Conservation (phyloP, 2,113 vertebrate species). For the Centropus unirufus region DNA sequence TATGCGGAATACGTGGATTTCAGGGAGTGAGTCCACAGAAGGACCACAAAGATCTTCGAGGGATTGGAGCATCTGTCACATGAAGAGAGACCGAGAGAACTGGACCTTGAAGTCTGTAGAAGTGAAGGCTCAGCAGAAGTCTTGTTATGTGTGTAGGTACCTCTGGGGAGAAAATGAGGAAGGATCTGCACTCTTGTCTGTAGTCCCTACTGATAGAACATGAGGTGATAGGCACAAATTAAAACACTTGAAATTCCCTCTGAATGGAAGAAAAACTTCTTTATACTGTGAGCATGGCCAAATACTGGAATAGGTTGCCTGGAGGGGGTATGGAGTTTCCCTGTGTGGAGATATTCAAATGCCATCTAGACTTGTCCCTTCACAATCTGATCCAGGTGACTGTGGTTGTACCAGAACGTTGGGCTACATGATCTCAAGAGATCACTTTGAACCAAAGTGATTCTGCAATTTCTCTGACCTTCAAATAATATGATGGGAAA, state of each 20-base stretch:
- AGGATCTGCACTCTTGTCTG: not conserved
- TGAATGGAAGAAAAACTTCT: not conserved
- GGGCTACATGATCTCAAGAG: not conserved
- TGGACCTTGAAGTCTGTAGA: not conserved
- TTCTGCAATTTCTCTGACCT: not conserved
- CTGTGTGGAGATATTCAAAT: not conserved
- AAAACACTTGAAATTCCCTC: not conserved
- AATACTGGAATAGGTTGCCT: not conserved
- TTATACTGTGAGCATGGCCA: not conserved
- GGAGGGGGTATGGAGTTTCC: not conserved
- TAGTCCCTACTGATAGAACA: not conserved
- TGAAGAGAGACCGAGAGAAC: not conserved
- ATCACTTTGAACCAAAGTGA: not conserved
- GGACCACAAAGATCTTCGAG: not conserved
- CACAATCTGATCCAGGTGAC: not conserved
- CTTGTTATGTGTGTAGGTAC: not conserved
- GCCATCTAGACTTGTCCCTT: not conserved
- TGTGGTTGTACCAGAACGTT: not conserved
- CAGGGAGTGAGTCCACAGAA: not conserved
- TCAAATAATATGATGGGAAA: not conserved
- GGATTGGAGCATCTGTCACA: not conserved
- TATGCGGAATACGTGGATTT: not conserved
- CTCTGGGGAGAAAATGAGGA: not conserved
- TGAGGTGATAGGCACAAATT: not conserved
- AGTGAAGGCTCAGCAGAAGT: not conserved